Evolutionary conservation across 2,888 invertebrate genomes (phyloP).

Genomic region (Hirtodrosophila histrioides): DNA sequence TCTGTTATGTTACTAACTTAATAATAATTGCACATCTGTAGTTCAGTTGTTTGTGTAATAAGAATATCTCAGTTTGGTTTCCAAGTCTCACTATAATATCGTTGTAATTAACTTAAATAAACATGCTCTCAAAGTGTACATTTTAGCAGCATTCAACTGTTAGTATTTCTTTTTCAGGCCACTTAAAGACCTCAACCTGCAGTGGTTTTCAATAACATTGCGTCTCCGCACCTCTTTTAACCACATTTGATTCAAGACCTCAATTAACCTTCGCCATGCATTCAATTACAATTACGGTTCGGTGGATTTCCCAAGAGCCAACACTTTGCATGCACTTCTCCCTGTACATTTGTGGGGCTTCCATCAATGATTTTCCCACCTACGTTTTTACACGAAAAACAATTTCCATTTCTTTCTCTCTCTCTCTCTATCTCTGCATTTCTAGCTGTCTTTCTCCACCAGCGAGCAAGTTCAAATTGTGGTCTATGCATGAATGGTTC

Average conservation of each 20-base stretch:
- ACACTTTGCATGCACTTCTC: constrained; percentile 14
- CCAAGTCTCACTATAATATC: no score
- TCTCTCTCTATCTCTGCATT: constrained; percentile 10
- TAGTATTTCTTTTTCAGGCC: neutral
- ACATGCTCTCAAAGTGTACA: no score
- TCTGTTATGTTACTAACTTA: no score
- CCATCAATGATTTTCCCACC: constrained; percentile 60
- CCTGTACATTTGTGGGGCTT: constrained; percentile 51
- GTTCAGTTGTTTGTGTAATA: no score
- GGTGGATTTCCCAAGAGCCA: constrained; percentile 25
- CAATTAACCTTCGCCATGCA: constrained; percentile 51
- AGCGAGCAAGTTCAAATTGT: constrained; percentile 56
- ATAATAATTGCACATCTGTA: no score
- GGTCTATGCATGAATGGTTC: constrained; percentile 64
- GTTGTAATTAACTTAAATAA: no score
- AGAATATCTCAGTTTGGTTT: no score
- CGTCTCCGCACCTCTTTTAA: neutral
- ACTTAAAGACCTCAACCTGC: constrained; percentile 27
- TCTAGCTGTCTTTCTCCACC: constrained; percentile 14
- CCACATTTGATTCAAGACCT: constrained; percentile 21
- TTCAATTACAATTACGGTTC: constrained; percentile 32
- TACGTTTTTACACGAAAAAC: constrained; percentile 4
- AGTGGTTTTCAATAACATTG: constrained; percentile 10
- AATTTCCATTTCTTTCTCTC: neutral
- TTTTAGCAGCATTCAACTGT: neutral